Base-by-base conservation (phyloP, 1,140 invertebrate species). In the Drosophila sproati region DNA sequence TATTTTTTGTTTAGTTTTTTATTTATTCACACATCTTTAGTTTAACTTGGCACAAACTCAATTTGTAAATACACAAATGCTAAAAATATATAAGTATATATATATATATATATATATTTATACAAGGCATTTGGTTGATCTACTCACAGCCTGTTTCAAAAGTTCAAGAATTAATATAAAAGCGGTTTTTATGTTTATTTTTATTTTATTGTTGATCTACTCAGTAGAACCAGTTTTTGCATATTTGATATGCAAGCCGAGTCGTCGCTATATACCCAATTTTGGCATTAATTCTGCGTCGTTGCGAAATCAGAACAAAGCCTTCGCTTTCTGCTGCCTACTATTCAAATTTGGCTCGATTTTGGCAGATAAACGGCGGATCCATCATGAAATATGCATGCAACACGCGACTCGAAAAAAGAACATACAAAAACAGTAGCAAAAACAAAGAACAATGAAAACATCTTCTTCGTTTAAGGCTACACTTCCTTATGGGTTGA, bases 31-130 rank as follows among this genome's bases (percentile, higher is more conserved):
- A 75, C 45, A 48, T 67, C 2, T 32, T 59, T 64, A 20, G 43
- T n/a, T 20, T 47, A 54, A 55, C 31, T 85, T 86, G 82, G 82
- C 82, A 86, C 82, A 67, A 78, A 70, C 41, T 81, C 71, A 78
- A 70, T 51, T 66, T 61, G 69, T 61, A 70, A 78, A 77, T 61
- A 52, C 28, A 41, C 35, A 51, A 34, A 28, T 34, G 55, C 29
- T 43, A 41, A 55, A 59, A 41, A 45, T 50, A 48, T 61, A 56
- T 45, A 59, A 52, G 10, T 10, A 31, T 54, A 20, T 20, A 20
- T 20, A 20, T 20, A n/a, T n/a, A n/a, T n/a, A n/a, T n/a, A 20
- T 20, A 20, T 20, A 20, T 20, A 20, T 20, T 20, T 20, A 20
- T 20, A 20, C 20, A 20, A 20, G 20, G 20, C 20, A 20, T 55